Base-by-base conservation (phyloP, 2,888 invertebrate genomes). In the Pomacea canaliculata region DNA sequence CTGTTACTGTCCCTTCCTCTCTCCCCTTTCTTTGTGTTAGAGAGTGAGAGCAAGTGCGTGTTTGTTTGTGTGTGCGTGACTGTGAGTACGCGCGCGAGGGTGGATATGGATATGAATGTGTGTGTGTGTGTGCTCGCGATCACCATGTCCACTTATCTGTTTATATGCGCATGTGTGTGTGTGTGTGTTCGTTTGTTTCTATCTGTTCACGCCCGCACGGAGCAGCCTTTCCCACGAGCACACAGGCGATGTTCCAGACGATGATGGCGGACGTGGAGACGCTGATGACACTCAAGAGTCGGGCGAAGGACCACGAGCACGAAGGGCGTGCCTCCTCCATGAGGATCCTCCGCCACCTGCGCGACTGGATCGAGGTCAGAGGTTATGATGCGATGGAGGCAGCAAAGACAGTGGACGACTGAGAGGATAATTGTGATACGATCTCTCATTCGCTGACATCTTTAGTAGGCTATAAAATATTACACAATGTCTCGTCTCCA, bases 231-330 rank as follows among this genome's bases (percentile, higher is more conserved):
- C 82, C 84, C 23, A 81, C 76, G 73, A 82, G 77, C 72, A 84
- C 82, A 0, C 81, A 83, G 65, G 83, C 83, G 68, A 65, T 84
- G 49, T 85, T 84, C 71, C 79, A 80, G 16, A 81, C 78, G 70
- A 71, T 85, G 69, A 82, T 85, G 77, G 81, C 83, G n/a, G 84
- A 85, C 77, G 82, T 84, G 65, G 78, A 83, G 70, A 79, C 78
- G 66, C 72, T 85, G 69, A 81, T 83, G 59, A 80, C 76, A 69
- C 69, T 80, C 3, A 73, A 83, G 63, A 78, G 78, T 63, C 79
- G 79, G 59, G 81, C 81, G 16, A 62, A 81, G n/a, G 78, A 78
- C 16, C 78, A 77, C 75, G 85, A 84, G 68, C 80, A 80, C 10
- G 84, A 85, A 72, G 82, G 82, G 0, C 77, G 82, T 49, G 73